Percentiles rank a stretch among this genome's conserved stretches.
These are phyloP conservation scores for Aselliscus stoliczkanus DNA, from an alignment of 2,797 vertebrate genomes.

Conservation along the genomic window DNA sequence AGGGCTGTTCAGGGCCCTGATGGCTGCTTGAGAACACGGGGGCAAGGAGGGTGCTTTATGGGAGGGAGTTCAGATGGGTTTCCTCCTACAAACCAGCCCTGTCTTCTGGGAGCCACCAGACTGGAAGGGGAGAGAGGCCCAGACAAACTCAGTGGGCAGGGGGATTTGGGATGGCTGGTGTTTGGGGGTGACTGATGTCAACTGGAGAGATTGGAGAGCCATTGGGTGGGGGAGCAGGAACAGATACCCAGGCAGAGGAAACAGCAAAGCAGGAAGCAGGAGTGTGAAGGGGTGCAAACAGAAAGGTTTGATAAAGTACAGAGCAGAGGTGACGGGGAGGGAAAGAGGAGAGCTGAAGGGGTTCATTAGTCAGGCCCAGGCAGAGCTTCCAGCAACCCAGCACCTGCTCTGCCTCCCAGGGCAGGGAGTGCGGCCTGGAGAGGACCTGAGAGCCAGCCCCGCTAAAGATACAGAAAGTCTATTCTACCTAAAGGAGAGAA, in stretches of 20 bases:
- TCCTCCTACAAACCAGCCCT: neutral
- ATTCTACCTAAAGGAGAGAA: neutral
- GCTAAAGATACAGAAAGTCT: neutral
- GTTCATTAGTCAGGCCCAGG: conserved; percentile 1
- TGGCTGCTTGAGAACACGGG: neutral
- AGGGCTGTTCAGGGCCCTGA: neutral
- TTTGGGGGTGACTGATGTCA: neutral
- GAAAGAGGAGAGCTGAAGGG: neutral
- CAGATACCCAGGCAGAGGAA: neutral
- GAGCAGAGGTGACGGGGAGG: conserved; percentile 22
- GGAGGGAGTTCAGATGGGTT: neutral
- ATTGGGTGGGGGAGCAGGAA: neutral
- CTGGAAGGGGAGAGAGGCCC: neutral
- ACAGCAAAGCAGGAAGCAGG: conserved; percentile 23
- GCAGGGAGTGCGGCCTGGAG: neutral
- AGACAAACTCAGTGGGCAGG: neutral
- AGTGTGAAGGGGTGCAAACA: neutral
- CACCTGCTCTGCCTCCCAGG: neutral
- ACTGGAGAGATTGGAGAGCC: neutral
- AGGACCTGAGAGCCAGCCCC: neutral
- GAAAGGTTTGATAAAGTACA: neutral
- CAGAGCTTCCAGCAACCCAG: neutral
- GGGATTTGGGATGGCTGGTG: neutral
- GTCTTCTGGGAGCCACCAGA: neutral
- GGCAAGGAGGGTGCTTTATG: neutral